Evolutionary conservation across 2,113 vertebrate genomes (phyloP).

Genomic region (Gasterosteus aculeatus): DNA sequence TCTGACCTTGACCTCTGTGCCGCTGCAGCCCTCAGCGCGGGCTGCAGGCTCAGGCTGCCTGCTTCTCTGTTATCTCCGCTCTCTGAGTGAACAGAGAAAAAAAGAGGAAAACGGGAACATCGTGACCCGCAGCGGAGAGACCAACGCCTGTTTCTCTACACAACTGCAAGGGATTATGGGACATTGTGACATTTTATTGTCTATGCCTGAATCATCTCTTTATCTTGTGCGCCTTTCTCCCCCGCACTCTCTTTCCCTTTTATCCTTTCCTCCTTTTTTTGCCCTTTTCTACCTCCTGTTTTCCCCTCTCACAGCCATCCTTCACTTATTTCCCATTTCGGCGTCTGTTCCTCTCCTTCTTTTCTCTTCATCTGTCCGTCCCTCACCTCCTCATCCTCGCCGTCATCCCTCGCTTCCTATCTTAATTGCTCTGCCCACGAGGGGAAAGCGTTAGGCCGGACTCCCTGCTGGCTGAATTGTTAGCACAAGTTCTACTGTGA

Average conservation of each 20-base stretch:
- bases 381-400: constrained; percentile 19
- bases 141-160: constrained; percentile 14
- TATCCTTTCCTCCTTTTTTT: background rate
- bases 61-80: constrained; percentile 46
- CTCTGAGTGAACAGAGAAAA: constrained; percentile 21
- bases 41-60: constrained; percentile 38
- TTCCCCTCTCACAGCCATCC: background rate
- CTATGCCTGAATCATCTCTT: constrained; percentile 50
- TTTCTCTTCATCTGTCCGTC: constrained; percentile 27
- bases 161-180: constrained; percentile 61
- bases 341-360: constrained; percentile 4
- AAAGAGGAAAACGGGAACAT: constrained; percentile 47
- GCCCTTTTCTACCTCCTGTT: background rate
- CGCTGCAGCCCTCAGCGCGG: constrained; percentile 23
- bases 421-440: constrained; percentile 50
- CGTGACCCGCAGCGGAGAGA: constrained; percentile 32
- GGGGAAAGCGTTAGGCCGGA: constrained; percentile 22
- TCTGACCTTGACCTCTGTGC: constrained; percentile 45
- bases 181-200: constrained; percentile 62
- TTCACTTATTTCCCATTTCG: constrained; percentile 16
- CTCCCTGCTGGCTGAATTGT: constrained; percentile 29
- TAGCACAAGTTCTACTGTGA: constrained; percentile 25
- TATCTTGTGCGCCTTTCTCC: constrained; percentile 23
- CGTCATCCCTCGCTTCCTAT: constrained; percentile 36
- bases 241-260: constrained; percentile 6